Evolutionary conservation across 2,113 vertebrate genomes (phyloP).

Genomic region (Zapornia atra): DNA sequence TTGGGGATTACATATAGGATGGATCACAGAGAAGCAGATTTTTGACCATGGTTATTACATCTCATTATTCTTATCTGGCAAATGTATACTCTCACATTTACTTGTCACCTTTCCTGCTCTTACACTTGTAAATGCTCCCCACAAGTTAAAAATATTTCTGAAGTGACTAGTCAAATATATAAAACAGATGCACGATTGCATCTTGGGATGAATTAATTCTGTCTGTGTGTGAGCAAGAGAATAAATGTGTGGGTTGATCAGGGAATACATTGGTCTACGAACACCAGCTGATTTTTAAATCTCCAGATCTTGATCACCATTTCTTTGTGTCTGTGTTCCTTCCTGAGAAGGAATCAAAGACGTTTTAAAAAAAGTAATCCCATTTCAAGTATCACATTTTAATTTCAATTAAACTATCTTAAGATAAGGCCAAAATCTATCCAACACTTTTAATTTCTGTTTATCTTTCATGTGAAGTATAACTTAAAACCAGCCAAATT

Average conservation of each 20-base stretch:
- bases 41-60: not conserved
- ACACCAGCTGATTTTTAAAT: slow-evolving; percentile 62
- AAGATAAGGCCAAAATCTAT: not conserved
- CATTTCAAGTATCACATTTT: not conserved
- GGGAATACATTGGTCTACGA: not conserved
- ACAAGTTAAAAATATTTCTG: slow-evolving; percentile 64
- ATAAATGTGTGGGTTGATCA: slow-evolving; percentile 2
- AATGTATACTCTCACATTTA: slow-evolving; percentile 52
- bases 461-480: not conserved
- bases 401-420: not conserved
- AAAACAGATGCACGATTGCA: slow-evolving; percentile 62
- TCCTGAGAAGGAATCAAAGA: not conserved
- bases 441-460: not conserved
- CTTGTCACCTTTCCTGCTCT: slow-evolving; percentile 62
- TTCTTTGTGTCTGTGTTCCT: slow-evolving; percentile 13
- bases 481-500: not conserved
- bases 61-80: slow-evolving; percentile 61
- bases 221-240: slow-evolving; percentile 38
- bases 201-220: slow-evolving; percentile 65
- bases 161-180: slow-evolving; percentile 66
- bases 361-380: not conserved
- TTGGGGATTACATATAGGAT: not conserved
- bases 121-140: slow-evolving; percentile 54
- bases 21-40: slow-evolving; percentile 2
- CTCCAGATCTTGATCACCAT: not conserved